These are phyloP conservation scores for Diadromus collaris DNA, from an alignment of 2,888 invertebrate species.

Conservation along the genomic window DNA sequence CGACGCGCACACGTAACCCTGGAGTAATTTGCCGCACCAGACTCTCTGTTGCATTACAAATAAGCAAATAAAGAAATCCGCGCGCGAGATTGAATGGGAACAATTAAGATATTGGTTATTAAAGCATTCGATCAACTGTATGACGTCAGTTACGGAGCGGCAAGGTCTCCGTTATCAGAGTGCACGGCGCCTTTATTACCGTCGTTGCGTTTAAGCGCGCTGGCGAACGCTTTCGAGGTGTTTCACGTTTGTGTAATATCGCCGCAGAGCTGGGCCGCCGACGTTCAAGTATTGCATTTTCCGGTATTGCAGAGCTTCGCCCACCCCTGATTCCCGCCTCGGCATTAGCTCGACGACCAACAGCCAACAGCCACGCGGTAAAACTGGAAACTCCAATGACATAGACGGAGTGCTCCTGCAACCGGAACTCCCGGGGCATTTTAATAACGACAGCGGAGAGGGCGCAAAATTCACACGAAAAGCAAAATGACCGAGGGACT, in stretches of 20 bases:
- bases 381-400: constrained; percentile 10
- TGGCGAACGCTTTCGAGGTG: not conserved
- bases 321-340: constrained; percentile 22
- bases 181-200: constrained; percentile 40
- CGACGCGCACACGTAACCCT: not conserved
- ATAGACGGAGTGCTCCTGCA: not conserved
- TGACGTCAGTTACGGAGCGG: not conserved
- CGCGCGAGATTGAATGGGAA: not conserved
- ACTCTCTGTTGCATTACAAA: not conserved
- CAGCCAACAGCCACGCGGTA: constrained; percentile 1
- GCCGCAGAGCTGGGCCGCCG: constrained; percentile 23
- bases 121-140: constrained; percentile 35
- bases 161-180: constrained; percentile 1
- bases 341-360: constrained; percentile 1
- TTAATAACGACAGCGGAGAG: not conserved
- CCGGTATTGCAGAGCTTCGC: constrained; percentile 42
- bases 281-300: constrained; percentile 54
- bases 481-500: constrained; percentile 5
- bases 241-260: constrained; percentile 50
- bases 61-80: not conserved
- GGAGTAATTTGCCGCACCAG: not conserved
- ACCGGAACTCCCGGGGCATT: constrained; percentile 5
- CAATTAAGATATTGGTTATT: constrained; percentile 52
- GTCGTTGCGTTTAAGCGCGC: constrained; percentile 31
- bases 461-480: not conserved